phyloP scores from a whole-genome alignment of 2,888 invertebrate genomes.

The Falcaria lacertinaria region DNA sequence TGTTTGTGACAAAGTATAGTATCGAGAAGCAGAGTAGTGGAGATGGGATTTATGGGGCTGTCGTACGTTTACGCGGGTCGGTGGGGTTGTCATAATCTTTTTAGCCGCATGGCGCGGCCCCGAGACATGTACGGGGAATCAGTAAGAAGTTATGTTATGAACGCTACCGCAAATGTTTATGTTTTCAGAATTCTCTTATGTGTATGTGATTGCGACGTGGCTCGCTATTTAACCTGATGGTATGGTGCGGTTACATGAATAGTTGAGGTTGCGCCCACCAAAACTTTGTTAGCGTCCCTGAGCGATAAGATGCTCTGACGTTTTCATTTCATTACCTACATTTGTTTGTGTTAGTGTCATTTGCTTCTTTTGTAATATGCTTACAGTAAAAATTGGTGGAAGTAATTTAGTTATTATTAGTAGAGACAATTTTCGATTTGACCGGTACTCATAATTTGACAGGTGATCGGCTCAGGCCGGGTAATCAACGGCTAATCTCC shows the following conservation, averaged over 20 bases:
- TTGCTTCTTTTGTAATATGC: not conserved
- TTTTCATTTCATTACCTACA: not conserved
- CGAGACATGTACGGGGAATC: constrained; percentile 59
- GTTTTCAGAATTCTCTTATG: constrained; percentile 23
- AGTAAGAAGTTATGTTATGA: constrained; percentile 53
- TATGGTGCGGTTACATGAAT: not conserved
- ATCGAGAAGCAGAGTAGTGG: constrained; percentile 27
- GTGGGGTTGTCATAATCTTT: constrained; percentile 76
- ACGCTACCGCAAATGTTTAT: constrained; percentile 43
- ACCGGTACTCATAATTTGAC: constrained; percentile 46
- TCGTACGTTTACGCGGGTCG: constrained; percentile 54
- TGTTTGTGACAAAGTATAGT: constrained; percentile 36
- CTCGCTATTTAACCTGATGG: not conserved
- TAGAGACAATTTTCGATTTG: constrained; percentile 24
- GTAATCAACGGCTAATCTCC: constrained; percentile 43
- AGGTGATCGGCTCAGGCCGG: constrained; percentile 34
- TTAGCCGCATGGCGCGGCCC: constrained; percentile 68
- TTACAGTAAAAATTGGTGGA: not conserved
- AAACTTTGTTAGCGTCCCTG: not conserved
- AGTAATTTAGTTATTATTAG: not conserved
- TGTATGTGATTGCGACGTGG: not conserved
- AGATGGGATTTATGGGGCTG: constrained; percentile 62
- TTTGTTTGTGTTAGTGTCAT: not conserved
- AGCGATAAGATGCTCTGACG: not conserved
- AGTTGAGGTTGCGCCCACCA: not conserved